These are phyloP conservation scores for Callinectes sapidus DNA, from an alignment of 2,888 invertebrate genomes.

Conservation along the genomic window DNA sequence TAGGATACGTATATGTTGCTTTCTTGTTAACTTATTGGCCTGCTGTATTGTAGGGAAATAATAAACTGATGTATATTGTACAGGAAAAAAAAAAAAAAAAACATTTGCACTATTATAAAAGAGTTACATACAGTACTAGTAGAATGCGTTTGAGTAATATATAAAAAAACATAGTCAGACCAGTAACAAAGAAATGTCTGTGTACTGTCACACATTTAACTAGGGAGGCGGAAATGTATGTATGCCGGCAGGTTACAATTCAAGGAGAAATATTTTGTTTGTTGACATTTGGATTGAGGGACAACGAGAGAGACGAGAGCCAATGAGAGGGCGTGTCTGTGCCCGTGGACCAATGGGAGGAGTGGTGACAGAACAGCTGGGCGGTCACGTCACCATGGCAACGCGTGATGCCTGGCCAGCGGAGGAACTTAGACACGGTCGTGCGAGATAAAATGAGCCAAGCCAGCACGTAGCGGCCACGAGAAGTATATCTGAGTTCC, in stretches of 20 bases:
- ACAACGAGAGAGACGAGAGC: background rate
- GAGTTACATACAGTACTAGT: background rate
- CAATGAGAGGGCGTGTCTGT: background rate
- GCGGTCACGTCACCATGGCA: background rate
- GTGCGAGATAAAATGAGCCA: background rate
- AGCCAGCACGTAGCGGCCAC: background rate
- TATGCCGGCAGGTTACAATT: background rate
- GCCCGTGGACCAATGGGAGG: background rate
- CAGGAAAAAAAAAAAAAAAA: background rate
- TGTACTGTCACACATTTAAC: too few relatives aligned
- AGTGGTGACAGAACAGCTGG: background rate
- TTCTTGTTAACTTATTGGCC: background rate
- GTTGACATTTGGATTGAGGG: background rate
- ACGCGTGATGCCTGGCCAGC: background rate
- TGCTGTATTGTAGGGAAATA: background rate
- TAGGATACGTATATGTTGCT: background rate
- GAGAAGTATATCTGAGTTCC: background rate
- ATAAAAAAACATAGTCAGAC: too few relatives aligned
- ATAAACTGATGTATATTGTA: background rate
- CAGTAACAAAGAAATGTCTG: too few relatives aligned
- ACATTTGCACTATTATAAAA: background rate
- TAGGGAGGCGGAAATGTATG: background rate
- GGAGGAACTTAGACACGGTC: background rate
- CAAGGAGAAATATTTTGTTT: constrained; percentile 8
- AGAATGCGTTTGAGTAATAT: too few relatives aligned